Evolutionary conservation across 2,113 vertebrate genomes (phyloP), one percentile per base, ranked within the genome.

Genomic region (Hippotragus niger): DNA sequence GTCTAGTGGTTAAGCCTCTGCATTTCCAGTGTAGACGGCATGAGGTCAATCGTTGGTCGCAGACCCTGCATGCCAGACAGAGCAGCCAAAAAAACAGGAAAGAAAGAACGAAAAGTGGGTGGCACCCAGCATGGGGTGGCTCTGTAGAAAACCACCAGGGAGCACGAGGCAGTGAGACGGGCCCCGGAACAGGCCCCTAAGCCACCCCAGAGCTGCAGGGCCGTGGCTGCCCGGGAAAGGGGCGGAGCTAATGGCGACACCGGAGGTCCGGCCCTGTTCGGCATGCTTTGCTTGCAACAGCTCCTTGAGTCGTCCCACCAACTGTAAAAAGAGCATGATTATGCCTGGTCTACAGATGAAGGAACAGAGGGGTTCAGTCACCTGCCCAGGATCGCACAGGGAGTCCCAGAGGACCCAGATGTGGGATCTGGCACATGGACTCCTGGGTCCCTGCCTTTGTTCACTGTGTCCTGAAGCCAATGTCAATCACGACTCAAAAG

Each of bases 401-500:
- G 43, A 47, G 55, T 45, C 71, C 82, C 50, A 76, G 2, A 86
- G 11, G 25, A 33, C 31, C 12, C 25, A 23, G 53, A 74, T 64
- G 6, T 31, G 7, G 19, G 2, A 40, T 67, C 47, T 31, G 15
- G 15, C 5, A 50, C 23, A 55, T 11, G 47, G 43, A 50, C 40
- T 40, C 23, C 27, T 31, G 31, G 5, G 5, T 27, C 43, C 47
- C 16, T 53, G 52, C 17, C 86, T 95, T 57, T 19, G 17, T 29
- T 64, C 55, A 29, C 11, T 58, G 40, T 40, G 25, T 33, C 91
- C 21, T 50, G n/a, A 91, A 83, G 29, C 31, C 67, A 29, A 19
- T 67, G 21, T 16, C 40, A 91, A 55, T 96, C 86, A 36, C 67
- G 67, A 52, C 74, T 96, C 91, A 86, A 36, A 97, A 94, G 43